Evolutionary conservation across 92 coral and sea anemone genomes (phyloP).

Genomic region (Phymanthus crucifer): DNA sequence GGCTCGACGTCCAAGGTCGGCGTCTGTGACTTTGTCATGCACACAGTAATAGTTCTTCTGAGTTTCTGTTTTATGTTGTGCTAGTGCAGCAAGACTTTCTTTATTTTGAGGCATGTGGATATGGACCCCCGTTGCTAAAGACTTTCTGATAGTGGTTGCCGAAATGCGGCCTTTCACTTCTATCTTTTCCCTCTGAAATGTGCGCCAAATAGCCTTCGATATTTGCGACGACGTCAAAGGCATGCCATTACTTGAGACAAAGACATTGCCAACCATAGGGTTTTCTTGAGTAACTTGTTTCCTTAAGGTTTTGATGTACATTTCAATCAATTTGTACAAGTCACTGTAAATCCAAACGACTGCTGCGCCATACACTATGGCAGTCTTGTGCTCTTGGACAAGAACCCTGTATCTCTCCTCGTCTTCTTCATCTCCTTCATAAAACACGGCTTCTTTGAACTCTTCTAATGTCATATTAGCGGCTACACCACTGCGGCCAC

Average conservation of each 20-base stretch:
- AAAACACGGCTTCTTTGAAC: conserved; percentile 48
- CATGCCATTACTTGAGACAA: conserved; percentile 57
- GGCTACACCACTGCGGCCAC: conserved; percentile 56
- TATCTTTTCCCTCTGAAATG: conserved; percentile 53
- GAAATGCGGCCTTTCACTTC: conserved; percentile 30
- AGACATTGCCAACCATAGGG: conserved; percentile 13
- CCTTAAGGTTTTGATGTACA: background rate
- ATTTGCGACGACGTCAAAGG: conserved; percentile 52
- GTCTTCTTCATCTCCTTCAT: conserved; percentile 48
- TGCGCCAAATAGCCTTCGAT: conserved; percentile 39
- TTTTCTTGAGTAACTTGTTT: background rate
- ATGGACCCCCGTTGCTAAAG: conserved; percentile 52
- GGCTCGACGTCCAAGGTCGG: conserved; percentile 53
- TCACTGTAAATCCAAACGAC: conserved; percentile 52
- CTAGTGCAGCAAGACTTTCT: conserved; percentile 52
- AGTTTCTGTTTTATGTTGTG: conserved; percentile 45
- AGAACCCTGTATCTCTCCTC: conserved; percentile 44
- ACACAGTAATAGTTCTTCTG: conserved; percentile 46
- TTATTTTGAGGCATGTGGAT: conserved; percentile 45
- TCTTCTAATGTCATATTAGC: conserved; percentile 43
- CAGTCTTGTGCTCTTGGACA: conserved; percentile 51
- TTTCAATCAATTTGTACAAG: conserved; percentile 28
- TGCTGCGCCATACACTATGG: conserved; percentile 44
- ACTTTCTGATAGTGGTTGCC: conserved; percentile 46
- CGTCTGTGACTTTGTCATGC: conserved; percentile 41